Percentiles rank a stretch among this genome's conserved stretches.
Evolutionary conservation across 2,113 vertebrate genomes (phyloP).

Genomic region (Calidris pugnax): DNA sequence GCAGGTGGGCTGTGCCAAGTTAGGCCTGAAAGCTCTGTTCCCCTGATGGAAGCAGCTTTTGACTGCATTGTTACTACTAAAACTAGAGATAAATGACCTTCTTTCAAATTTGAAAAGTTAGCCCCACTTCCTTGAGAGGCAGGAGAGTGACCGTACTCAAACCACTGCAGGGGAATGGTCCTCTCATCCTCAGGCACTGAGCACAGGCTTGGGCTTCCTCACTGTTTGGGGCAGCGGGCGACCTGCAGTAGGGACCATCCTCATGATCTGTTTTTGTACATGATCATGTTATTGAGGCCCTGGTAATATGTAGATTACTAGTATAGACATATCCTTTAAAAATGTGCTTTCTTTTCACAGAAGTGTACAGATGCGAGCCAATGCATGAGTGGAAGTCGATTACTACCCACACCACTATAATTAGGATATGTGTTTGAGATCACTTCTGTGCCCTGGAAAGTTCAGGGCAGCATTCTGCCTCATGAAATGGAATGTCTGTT

Average conservation of each 20-base stretch:
- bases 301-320: not conserved
- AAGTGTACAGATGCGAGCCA: not conserved
- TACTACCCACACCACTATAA: not conserved
- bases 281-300: no score
- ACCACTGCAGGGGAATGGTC: not conserved
- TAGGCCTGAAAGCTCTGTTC: not conserved
- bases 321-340: not conserved
- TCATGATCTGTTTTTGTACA: not conserved
- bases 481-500: not conserved
- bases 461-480: not conserved
- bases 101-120: not conserved
- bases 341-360: not conserved
- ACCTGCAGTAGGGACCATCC: no score
- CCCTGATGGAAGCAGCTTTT: not conserved
- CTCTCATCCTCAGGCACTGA: not conserved
- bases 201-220: not conserved
- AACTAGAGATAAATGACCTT: not conserved
- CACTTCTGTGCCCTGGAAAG: not conserved
- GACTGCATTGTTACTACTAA: not conserved
- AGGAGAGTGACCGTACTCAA: not conserved
- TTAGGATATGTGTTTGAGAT: not conserved
- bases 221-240: not conserved
- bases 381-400: not conserved
- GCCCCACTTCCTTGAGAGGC: not conserved
- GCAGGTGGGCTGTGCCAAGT: not conserved